These are phyloP conservation scores for Merluccius polli DNA, from an alignment of 2,797 vertebrate species.

Conservation along the genomic window DNA sequence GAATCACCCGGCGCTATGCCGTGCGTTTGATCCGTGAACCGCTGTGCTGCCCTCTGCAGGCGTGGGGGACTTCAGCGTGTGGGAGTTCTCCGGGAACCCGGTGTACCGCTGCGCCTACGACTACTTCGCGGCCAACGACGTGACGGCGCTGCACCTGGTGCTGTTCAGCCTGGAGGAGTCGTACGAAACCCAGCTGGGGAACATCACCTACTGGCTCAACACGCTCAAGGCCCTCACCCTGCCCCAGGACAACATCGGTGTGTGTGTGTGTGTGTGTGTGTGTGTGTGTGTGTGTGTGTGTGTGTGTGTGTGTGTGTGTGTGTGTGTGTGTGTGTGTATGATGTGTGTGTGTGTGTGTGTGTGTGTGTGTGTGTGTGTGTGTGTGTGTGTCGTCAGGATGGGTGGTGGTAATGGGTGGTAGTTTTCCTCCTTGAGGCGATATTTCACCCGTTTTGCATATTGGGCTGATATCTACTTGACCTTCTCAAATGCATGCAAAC, in stretches of 20 bases:
- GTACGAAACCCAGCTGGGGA: slow-evolving; percentile 92
- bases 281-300: not conserved
- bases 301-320: not conserved
- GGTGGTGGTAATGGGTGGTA: not conserved
- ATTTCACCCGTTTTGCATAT: not conserved
- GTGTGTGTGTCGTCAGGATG: not conserved
- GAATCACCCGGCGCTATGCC: too few relatives aligned
- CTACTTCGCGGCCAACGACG: slow-evolving; percentile 92
- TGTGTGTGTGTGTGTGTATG: slow-evolving; percentile 54
- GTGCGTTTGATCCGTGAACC: too few relatives aligned
- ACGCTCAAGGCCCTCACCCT: slow-evolving; percentile 88
- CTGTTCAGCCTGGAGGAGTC: slow-evolving; percentile 94
- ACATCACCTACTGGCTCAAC: slow-evolving; percentile 97
- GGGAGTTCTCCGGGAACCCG: slow-evolving; percentile 97
- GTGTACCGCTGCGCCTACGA: slow-evolving; percentile 95
- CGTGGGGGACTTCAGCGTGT: slow-evolving; percentile 92
- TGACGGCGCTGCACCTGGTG: slow-evolving; percentile 86
- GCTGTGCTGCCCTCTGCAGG: slow-evolving; percentile 63
- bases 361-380: not conserved
- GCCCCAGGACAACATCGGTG: slow-evolving; percentile 86
- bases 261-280: not conserved
- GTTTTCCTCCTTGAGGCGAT: not conserved
- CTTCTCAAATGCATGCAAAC: not conserved
- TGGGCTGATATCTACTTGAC: not conserved
- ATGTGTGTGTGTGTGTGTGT: too few relatives aligned